A percentile compares a stretch with the other conserved stretches of the same genome.
Conservation (phyloP, 92 coral and sea anemone species). For the Zoanthus solanderi region DNA sequence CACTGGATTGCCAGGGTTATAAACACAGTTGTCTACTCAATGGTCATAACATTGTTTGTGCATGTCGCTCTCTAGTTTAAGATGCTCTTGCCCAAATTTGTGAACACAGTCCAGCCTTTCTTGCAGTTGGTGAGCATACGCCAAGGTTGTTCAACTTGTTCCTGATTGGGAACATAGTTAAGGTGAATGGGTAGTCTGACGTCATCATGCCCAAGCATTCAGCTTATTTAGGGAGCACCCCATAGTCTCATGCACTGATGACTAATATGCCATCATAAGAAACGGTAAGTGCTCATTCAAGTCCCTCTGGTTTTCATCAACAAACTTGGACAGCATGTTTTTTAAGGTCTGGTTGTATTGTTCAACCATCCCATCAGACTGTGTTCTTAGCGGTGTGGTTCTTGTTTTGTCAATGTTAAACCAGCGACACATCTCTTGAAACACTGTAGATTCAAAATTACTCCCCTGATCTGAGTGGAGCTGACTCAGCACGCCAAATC, state of each 20-base stretch:
- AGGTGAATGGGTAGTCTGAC: constrained; percentile 36
- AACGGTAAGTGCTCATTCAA: constrained; percentile 62
- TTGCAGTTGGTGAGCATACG: not conserved
- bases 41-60: constrained; percentile 30
- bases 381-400: not conserved
- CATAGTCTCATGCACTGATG: constrained; percentile 64
- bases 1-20: constrained; percentile 28
- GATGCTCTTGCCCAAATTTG: not conserved
- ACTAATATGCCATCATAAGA: constrained; percentile 33
- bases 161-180: constrained; percentile 2
- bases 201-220: constrained; percentile 54
- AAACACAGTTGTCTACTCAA: not conserved
- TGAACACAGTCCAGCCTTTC: not conserved
- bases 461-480: not conserved
- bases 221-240: constrained; percentile 43
- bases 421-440: not conserved
- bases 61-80: constrained; percentile 17
- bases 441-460: not conserved
- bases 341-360: not conserved
- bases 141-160: too few species aligned
- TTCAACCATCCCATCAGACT: not conserved
- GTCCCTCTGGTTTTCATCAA: constrained; percentile 45
- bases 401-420: not conserved
- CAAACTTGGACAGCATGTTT: constrained; percentile 38
- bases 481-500: not conserved